Base-by-base conservation (phyloP, 1,140 invertebrate species). In the Heliconius himera region DNA sequence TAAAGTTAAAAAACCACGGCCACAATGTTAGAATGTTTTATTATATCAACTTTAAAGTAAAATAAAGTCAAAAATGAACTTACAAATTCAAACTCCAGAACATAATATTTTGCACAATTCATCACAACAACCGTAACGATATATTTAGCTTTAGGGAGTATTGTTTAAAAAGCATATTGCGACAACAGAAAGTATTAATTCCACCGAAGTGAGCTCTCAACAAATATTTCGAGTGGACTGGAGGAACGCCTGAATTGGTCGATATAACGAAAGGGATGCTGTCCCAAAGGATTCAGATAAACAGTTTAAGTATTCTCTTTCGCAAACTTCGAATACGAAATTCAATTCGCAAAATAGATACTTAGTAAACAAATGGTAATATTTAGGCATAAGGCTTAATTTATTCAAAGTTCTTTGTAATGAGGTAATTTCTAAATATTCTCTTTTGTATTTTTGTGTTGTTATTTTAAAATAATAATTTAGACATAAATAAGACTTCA, bases 181-280 rank as follows among this genome's bases (percentile, higher is more conserved):
- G 79, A 81, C 78, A 81, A 78, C 73, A 82, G 72, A 82, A 84
- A 82, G 76, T 80, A 86, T 88, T 87, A 89, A 85, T 89, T 86
- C 84, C 83, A 83, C 84, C 85, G 82, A 83, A 87, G 83, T 84
- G 80, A 85, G 56, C 85, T 88, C 83, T 87, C 82, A 81, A 78
- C 84, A 88, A 90, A 90, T 89, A 90, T 88, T 90, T 87, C 84
- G 83, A 89, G 83, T 87, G 84, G 82, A 84, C 84, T 85, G 82
- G 78, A 87, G 85, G 82, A 88, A 87, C 83, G 80, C 78, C 82
- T 84, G 86, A 87, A 86, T 88, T 85, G 83, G 82, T 89, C 81
- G 84, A 83, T 86, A 87, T 85, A 89, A 88, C 81, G 85, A 88
- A 85, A 88, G 78, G 79, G 83, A 81, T 80, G 77, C 56, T 76